phyloP scores from a whole-genome alignment of 2,113 vertebrate species.

The Patagioenas fasciata region DNA sequence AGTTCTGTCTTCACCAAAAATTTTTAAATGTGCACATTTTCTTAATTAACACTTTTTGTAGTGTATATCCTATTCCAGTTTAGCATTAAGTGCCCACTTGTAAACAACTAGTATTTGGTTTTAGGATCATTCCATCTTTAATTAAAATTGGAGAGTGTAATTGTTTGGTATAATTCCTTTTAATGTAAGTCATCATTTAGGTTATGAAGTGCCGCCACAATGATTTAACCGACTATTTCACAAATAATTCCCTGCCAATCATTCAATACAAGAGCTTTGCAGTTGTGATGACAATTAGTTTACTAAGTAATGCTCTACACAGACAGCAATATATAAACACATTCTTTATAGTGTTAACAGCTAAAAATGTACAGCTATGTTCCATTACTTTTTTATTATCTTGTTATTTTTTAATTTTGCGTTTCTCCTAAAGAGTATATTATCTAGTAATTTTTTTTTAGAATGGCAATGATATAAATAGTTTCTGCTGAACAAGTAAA shows the following conservation, averaged over 20 bases:
- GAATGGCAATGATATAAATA: not conserved
- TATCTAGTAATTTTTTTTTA: not conserved
- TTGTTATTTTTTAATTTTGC: constrained; percentile 5
- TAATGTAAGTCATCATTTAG: not conserved
- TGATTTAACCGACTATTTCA: not conserved
- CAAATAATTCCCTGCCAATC: constrained; percentile 8
- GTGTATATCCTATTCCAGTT: not conserved
- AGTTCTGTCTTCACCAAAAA: not conserved
- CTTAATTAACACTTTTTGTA: not conserved
- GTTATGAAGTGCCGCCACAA: not conserved
- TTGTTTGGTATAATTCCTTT: not conserved
- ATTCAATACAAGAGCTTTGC: not conserved
- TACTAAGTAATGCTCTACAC: not conserved
- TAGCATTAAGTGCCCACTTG: not conserved
- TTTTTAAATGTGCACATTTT: not conserved
- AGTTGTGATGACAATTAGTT: not conserved
- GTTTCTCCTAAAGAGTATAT: not conserved
- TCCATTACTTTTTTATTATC: not conserved
- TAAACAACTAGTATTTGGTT: not conserved
- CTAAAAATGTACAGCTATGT: not conserved
- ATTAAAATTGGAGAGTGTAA: not conserved
- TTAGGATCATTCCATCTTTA: constrained; percentile 10
- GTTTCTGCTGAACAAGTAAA: constrained; percentile 12
- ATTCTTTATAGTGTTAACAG: not conserved
- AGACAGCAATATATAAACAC: not conserved